Base-by-base conservation (phyloP, 2,113 vertebrate genomes). In the Maylandia zebra region DNA sequence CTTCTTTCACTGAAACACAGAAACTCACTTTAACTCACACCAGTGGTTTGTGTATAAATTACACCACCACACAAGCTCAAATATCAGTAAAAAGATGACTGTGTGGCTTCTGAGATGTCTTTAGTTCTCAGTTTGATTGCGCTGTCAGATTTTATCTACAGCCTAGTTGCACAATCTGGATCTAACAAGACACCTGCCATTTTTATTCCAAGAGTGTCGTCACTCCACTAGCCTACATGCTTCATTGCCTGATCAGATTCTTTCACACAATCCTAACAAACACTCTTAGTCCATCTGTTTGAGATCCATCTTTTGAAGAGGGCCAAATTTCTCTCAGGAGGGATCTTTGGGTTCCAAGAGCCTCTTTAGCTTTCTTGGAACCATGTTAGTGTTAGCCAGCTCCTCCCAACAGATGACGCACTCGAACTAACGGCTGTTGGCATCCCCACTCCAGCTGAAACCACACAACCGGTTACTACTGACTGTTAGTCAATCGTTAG, bases 1-100 rank as follows among this genome's bases (percentile, higher is more conserved):
- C 98, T 88, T 98, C 98, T 96, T 98, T 98, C 88, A 97, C 98
- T 97, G 88, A 7, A 90, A 90, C 83, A 86, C 34, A 78, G 5
- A 30, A 61, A 19, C 45, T 78, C 74, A 78, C 3, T 78, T 52
- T 52, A 78, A 52, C 16, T 78, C 71, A 76, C 24, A 76, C 22
- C 13, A 76, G 43, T 76, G 24, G 71, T 12, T 19, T 32, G 16
- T 78, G 24, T 30, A 30, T 78, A 8, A 32, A 78, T 32, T 19
- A 52, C 45, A 78, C 45, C 16, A 50, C 43, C 16, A 11, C 6
- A 30, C 10, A 7, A 32, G 24, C 2, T 48, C 16, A 78, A 16
- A 78, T 50, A 50, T 78, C 16, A 78, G 74, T 76, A 30, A 50
- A 32, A 50, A 19, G 10, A 32, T 30, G 17, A 3, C 45, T 50